Base-by-base conservation (phyloP, 2,113 vertebrate genomes). In the Mesocricetus auratus region DNA sequence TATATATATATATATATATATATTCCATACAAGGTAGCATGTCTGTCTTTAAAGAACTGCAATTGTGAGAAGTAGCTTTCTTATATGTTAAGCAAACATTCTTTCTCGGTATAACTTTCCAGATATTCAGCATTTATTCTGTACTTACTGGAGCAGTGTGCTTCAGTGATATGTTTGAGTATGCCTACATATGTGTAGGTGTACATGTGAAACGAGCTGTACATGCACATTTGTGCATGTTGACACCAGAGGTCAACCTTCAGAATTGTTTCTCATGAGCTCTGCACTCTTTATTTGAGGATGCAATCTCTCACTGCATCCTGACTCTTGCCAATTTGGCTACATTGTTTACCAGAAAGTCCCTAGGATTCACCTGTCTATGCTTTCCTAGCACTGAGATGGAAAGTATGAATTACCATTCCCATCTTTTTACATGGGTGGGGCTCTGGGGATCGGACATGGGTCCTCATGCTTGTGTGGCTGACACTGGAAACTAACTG, bases 381-480 rank as follows among this genome's bases (percentile, higher is more conserved):
- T 85, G 16, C 42, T 39, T 60, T 39, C 36, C 36, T 8, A 64
- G 4, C 13, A 85, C 39, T 85, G 31, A 64, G 60, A 42, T 10
- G 64, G 21, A 4, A 33, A 45, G 29, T 64, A 21, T 66, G 26
- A 64, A 64, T 17, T 64, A 45, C 39, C 4, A 33, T 19, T 10
- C 26, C 58, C 60, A 82, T 21, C 4, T 82, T 60, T 58, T 85
- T 85, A 64, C 15, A 45, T 6, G 2, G 11, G n/a, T 45, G 42
- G 24, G 39, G 58, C 5, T 85, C 26, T 64, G 3, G 39, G 60
- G 39, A 64, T 66, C 9, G 33, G 31, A 33, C 39, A 33, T 26
- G 7, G 60, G 16, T 33, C 4, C 3, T 39, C 58, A 29, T n/a
- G 3, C 7, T 42, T 47, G 29, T 11, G 0, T 6, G 11, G 2